Base-by-base conservation (phyloP, 2,113 vertebrate genomes). In the Formicarius rufipectus region DNA sequence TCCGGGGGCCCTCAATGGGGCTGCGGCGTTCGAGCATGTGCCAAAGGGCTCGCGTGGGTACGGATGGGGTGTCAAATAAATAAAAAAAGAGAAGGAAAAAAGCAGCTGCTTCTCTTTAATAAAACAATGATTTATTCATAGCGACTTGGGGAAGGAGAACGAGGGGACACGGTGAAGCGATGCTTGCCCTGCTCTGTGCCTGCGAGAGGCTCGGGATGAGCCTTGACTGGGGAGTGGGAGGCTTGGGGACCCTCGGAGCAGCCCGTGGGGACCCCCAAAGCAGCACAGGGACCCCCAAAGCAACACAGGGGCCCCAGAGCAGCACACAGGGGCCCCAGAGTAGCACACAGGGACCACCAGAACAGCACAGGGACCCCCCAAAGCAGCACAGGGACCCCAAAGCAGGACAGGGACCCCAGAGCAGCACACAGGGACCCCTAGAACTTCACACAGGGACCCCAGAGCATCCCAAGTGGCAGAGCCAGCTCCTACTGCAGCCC, bases 71-170 rank as follows among this genome's bases (percentile, higher is more conserved):
- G 84, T 66, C 83, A 56, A 47, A 78, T 31, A 59, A 49, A 44
- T 44, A 44, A 23, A 35, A 18, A 55, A 27, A 1, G 19, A 79
- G 33, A 75, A 87, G 39, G 8, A 93, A 73, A 96, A 98, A 96
- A 96, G 97, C 98, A 98, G 98, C 98, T 98, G 98, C 98, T 98
- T 98, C 97, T 97, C 97, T 95, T 93, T 97, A 97, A 95, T 95
- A 96, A 97, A 96, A 98, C 97, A 98, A 98, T 98, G 98, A 98
- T 98, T 98, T 98, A 98, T 98, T 98, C 97, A 98, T 98, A 96
- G 96, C 84, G 18, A 77, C 94, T 93, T 40, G 72, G 90, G 90
- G 69, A 88, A 86, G 49, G 66, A 81, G 91, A 44, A 68, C 30
- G 56, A 12, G 2, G 72, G 91, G 95, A 89, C 85, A 35, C 25